These are phyloP conservation scores for Aleiodes sp. DNA, from an alignment of 1,140 invertebrate species.

Conservation along the genomic window DNA sequence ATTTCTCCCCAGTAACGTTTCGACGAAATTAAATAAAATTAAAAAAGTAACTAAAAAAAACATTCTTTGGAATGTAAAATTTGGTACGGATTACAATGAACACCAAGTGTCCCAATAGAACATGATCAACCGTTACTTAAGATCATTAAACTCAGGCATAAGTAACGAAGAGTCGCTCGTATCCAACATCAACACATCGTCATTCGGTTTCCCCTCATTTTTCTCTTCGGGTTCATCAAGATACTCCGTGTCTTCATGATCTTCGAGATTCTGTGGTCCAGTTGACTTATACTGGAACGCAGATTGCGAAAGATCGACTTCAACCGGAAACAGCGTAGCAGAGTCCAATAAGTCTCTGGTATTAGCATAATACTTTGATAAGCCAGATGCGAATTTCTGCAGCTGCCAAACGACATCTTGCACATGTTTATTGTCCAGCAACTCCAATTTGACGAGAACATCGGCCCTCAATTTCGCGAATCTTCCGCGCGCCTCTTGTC, in stretches of 20 bases:
- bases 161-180: neutral
- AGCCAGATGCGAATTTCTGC: constrained; percentile 79
- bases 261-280: constrained; percentile 62
- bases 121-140: neutral
- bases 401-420: constrained; percentile 91
- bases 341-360: constrained; percentile 76
- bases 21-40: too few species aligned
- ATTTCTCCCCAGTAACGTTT: too few species aligned
- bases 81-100: too few species aligned
- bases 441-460: constrained; percentile 95
- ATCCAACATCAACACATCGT: neutral
- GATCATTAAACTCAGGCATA: neutral
- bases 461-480: constrained; percentile 95
- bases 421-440: constrained; percentile 97
- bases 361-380: constrained; percentile 80
- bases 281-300: constrained; percentile 89
- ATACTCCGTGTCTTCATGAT: constrained; percentile 55
- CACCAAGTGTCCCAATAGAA: neutral
- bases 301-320: constrained; percentile 91
- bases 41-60: neutral
- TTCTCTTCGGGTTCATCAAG: neutral
- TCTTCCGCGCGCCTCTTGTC: constrained; percentile 89
- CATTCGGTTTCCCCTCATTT: neutral
- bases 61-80: constrained; percentile 2
- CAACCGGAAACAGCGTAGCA: constrained; percentile 90